A percentile compares a stretch with the other conserved stretches of the same genome.
Conservation (phyloP, 64 coral and sea anemone species). For the Pachyseris speciosa region DNA sequence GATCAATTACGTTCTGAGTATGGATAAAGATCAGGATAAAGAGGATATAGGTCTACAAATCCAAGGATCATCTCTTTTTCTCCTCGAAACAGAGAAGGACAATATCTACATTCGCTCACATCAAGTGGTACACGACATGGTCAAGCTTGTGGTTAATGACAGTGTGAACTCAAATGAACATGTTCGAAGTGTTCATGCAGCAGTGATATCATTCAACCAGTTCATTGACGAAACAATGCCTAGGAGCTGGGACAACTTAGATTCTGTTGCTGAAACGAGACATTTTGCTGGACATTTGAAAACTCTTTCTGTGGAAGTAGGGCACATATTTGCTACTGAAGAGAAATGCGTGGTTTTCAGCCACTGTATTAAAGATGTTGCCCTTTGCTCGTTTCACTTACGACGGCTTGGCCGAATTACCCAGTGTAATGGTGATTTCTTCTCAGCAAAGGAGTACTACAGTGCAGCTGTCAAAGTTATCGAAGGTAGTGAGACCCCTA, state of each 20-base stretch:
- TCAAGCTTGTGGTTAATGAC: neutral
- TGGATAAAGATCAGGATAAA: neutral
- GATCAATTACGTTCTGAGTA: slow-evolving; percentile 35
- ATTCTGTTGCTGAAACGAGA: neutral
- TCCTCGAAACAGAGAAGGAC: neutral
- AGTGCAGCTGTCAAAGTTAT: neutral
- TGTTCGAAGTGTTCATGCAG: neutral
- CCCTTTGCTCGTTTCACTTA: neutral
- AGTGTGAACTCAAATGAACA: neutral
- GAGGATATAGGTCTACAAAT: slow-evolving; percentile 17
- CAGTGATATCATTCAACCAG: slow-evolving; percentile 12
- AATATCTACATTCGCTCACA: neutral
- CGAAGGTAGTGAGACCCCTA: neutral
- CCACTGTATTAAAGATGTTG: neutral
- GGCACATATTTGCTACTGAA: neutral
- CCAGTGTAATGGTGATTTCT: neutral
- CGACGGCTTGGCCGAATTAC: neutral
- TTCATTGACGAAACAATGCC: neutral
- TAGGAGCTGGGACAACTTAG: neutral
- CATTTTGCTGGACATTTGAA: slow-evolving; percentile 7
- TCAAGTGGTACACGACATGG: neutral
- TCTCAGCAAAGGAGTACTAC: neutral
- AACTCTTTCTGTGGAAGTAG: neutral
- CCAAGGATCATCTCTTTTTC: slow-evolving; percentile 5
- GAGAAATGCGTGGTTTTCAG: neutral